Conservation (phyloP, 2,113 vertebrate genomes). For the Cariama cristata region DNA sequence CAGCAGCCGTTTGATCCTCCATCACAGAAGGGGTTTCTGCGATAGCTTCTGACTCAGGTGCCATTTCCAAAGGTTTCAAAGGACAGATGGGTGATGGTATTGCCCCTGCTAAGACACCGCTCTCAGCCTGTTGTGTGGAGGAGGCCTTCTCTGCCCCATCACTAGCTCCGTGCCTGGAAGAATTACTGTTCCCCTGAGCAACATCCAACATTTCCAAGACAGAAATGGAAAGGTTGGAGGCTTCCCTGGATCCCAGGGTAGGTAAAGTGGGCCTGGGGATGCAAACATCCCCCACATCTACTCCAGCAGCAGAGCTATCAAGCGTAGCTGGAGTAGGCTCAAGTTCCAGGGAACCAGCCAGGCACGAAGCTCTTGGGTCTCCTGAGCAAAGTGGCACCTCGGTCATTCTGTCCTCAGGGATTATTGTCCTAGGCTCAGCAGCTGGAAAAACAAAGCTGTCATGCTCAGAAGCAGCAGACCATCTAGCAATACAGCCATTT, state of each 20-base stretch:
- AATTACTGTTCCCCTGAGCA: neutral
- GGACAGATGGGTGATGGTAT: neutral
- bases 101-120: neutral
- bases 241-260: neutral
- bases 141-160: neutral
- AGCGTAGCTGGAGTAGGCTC: neutral
- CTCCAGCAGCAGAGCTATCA: neutral
- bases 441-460: neutral
- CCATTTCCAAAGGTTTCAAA: neutral
- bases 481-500: neutral
- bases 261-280: neutral
- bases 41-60: neutral
- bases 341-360: neutral
- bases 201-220: neutral
- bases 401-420: neutral
- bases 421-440: neutral
- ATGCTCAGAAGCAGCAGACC: neutral
- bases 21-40: neutral
- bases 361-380: neutral
- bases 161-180: neutral
- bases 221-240: neutral
- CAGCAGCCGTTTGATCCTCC: slow-evolving; percentile 12
- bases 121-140: neutral
- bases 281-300: neutral
- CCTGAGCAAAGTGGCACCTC: neutral